These are phyloP conservation scores for Phoxinus dragarum DNA, from an alignment of 2,797 vertebrate genomes.

Conservation along the genomic window DNA sequence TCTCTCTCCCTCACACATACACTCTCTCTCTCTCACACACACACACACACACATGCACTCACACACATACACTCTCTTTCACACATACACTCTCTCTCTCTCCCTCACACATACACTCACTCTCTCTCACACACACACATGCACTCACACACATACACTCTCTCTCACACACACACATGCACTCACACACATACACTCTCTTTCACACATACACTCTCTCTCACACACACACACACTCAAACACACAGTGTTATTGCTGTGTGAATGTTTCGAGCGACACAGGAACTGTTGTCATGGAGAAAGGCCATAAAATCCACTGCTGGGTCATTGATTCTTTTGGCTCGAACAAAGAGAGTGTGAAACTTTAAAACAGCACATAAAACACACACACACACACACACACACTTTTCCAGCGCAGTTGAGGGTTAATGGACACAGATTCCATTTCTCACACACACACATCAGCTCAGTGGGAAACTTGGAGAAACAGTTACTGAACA, in stretches of 20 bases:
- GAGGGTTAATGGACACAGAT: slow-evolving; percentile 32
- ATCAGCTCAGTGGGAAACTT: slow-evolving; percentile 31
- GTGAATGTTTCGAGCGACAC: not conserved
- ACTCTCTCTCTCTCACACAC: not conserved
- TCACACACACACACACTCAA: not conserved
- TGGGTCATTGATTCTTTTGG: slow-evolving; percentile 40
- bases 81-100: too few relatives aligned
- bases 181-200: too few relatives aligned
- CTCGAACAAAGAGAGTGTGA: slow-evolving; percentile 8
- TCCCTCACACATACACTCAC: too few relatives aligned
- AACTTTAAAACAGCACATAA: slow-evolving; percentile 14
- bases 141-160: too few relatives aligned
- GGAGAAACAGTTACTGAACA: not conserved
- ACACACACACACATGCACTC: not conserved
- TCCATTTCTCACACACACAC: slow-evolving; percentile 3
- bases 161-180: too few relatives aligned
- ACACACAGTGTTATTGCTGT: not conserved
- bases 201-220: not conserved
- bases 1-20: too few relatives aligned
- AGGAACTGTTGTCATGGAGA: slow-evolving; percentile 49
- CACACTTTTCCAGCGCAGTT: slow-evolving; percentile 21
- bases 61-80: not conserved
- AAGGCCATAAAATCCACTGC: slow-evolving; percentile 43
- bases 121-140: too few relatives aligned
- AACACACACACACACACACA: slow-evolving; percentile 23